Base-by-base conservation (phyloP, 2,888 invertebrate species). In the Apamea sordens region DNA sequence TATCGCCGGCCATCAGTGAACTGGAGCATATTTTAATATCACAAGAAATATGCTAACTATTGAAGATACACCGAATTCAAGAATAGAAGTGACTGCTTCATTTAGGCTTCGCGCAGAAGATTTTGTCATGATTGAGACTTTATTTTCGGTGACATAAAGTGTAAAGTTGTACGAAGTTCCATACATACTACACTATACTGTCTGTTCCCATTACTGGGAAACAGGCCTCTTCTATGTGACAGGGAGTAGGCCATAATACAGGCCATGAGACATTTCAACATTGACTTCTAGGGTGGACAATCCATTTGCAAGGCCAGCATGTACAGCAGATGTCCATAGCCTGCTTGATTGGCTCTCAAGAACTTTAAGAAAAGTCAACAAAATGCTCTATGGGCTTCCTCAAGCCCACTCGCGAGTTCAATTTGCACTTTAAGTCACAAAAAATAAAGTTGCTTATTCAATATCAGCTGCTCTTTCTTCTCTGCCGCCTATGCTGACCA, bases 1-100 rank as follows among this genome's bases (percentile, higher is more conserved):
- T 74, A 72, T 71, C 77, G 73, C 79, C 79, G 76, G n/a, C 64
- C 41, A 67, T 71, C 63, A 70, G 44, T 13, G 53, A 84, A 87
- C 71, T 84, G 21, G 87, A 63, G 56, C 85, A 65, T 36, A 79
- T 61, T 87, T 79, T 76, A 77, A 84, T 64, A 76, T 68, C 47
- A 71, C 71, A 73, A 73, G 63, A 79, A 75, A 56, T 84, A 74
- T 56, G 72, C 13, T 79, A 76, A 83, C 75, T 71, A 24, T 36
- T 28, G n/a, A n/a, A n/a, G 41, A 56, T 59, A 56, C 59, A 77
- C 41, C 50, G 10, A 24, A 44, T 64, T 72, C 36, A 36, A 32
- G 82, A 86, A 82, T 65, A 70, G 67, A 75, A 61, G 36, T 65
- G 13, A 67, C 50, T n/a, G 15, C 63, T 53, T 69, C 32, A 50